phyloP scores from a whole-genome alignment of 2,797 vertebrate genomes.

The Centroberyx gerrardi region DNA sequence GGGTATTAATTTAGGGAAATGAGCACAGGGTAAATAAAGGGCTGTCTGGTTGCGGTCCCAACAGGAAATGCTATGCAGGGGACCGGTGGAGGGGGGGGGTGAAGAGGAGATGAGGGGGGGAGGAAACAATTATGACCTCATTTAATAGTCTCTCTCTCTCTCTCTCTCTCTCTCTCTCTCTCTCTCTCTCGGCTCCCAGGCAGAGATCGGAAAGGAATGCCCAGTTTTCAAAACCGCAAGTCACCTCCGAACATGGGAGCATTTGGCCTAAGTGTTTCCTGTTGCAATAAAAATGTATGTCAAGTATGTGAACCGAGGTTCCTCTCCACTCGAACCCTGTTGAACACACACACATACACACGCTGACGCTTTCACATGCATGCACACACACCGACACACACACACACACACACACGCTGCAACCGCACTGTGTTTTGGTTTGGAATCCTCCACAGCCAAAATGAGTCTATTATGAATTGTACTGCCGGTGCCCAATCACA shows the following conservation, averaged over 20 bases:
- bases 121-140: slow-evolving; percentile 83
- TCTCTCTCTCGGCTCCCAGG: slow-evolving; percentile 65
- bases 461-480: slow-evolving; percentile 44
- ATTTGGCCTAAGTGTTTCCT: slow-evolving; percentile 84
- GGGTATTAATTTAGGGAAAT: slow-evolving; percentile 84
- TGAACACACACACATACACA: slow-evolving; percentile 25
- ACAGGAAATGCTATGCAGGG: slow-evolving; percentile 85
- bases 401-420: slow-evolving; percentile 29
- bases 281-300: slow-evolving; percentile 84
- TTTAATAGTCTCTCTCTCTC: slow-evolving; percentile 79
- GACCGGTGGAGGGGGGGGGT: slow-evolving; percentile 63
- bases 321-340: slow-evolving; percentile 55
- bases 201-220: slow-evolving; percentile 78
- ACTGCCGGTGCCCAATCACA: slow-evolving; percentile 48
- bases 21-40: slow-evolving; percentile 81
- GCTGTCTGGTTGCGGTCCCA: slow-evolving; percentile 81
- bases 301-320: slow-evolving; percentile 78
- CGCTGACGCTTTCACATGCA: slow-evolving; percentile 9
- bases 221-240: slow-evolving; percentile 77
- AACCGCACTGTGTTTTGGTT: slow-evolving; percentile 43
- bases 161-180: slow-evolving; percentile 29
- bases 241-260: slow-evolving; percentile 82
- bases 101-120: slow-evolving; percentile 42
- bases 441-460: slow-evolving; percentile 42
- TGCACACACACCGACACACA: slow-evolving; percentile 5